Evolutionary conservation across 2,113 vertebrate genomes (phyloP).

Genomic region (Pseudopodoces humilis): DNA sequence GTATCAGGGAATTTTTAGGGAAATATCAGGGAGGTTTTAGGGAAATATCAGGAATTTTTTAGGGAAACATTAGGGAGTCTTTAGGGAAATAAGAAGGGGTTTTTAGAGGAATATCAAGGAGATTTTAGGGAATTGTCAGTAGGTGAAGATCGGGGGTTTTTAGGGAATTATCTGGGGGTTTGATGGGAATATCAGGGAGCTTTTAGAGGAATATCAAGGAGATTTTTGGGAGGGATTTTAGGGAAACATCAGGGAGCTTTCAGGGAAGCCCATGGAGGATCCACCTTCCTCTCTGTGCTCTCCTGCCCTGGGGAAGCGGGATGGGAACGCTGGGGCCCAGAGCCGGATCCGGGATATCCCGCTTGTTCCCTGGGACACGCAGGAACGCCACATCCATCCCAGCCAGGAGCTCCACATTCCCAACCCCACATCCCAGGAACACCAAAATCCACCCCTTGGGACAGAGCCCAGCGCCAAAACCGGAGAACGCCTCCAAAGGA

Average conservation of each 20-base stretch:
- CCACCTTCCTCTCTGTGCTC: no score
- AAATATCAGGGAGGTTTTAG: neutral
- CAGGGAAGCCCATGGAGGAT: accelerated
- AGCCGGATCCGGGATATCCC: accelerated
- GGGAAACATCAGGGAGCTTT: neutral
- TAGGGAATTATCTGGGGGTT: neutral
- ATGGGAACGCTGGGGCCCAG: accelerated
- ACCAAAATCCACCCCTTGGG: neutral
- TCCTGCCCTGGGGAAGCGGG: neutral
- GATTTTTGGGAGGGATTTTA: neutral
- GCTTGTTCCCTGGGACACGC: neutral
- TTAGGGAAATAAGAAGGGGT: neutral
- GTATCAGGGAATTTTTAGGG: neutral
- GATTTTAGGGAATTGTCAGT: neutral
- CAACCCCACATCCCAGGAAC: neutral
- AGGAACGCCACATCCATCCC: neutral
- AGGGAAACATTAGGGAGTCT: neutral
- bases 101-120: no score
- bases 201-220: neutral
- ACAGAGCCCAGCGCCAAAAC: neutral
- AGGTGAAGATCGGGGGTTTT: neutral
- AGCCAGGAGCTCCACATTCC: neutral
- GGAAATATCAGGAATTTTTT: neutral
- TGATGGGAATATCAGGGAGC: neutral
- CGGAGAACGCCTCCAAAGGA: no score